phyloP scores from a whole-genome alignment of 2,113 vertebrate species.

The Peromyscus californicus region DNA sequence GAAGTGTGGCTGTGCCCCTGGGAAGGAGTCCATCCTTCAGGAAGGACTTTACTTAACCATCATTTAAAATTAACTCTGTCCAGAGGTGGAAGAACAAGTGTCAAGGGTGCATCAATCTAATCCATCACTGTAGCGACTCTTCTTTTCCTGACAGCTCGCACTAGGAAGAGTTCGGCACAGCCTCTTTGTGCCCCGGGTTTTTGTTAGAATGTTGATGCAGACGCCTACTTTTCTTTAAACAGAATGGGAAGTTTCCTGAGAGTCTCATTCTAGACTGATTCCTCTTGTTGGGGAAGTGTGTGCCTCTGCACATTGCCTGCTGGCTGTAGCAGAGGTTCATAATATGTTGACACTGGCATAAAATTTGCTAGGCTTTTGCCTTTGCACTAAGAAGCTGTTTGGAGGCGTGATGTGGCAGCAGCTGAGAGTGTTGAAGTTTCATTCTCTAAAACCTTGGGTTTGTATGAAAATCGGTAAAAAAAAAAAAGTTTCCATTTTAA shows the following conservation, averaged over 20 bases:
- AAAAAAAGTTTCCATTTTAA: slow-evolving; percentile 38
- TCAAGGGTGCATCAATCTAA: slow-evolving; percentile 61
- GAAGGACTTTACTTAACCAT: slow-evolving; percentile 49
- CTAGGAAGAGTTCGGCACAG: slow-evolving; percentile 1
- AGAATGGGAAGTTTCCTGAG: not conserved
- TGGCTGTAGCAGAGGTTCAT: not conserved
- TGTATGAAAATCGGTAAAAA: not conserved
- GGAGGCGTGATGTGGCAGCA: not conserved
- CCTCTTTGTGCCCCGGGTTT: not conserved
- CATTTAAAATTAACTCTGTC: slow-evolving; percentile 73
- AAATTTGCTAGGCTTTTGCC: not conserved
- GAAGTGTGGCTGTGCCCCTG: not conserved
- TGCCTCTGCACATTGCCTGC: not conserved
- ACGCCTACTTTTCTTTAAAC: not conserved
- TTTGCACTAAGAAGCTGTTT: not conserved
- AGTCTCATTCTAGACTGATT: not conserved
- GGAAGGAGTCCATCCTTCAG: not conserved
- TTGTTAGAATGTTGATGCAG: not conserved
- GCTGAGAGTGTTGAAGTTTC: not conserved
- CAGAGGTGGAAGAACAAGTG: slow-evolving; percentile 61
- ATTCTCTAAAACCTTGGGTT: not conserved
- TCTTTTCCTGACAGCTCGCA: not conserved
- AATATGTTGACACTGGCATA: not conserved
- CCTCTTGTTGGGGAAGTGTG: too few species aligned
- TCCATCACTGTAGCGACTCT: not conserved